A percentile compares a stretch with the other conserved stretches of the same genome.
phyloP scores from a whole-genome alignment of 2,797 vertebrate genomes.

The Lithobates sylvaticus region DNA sequence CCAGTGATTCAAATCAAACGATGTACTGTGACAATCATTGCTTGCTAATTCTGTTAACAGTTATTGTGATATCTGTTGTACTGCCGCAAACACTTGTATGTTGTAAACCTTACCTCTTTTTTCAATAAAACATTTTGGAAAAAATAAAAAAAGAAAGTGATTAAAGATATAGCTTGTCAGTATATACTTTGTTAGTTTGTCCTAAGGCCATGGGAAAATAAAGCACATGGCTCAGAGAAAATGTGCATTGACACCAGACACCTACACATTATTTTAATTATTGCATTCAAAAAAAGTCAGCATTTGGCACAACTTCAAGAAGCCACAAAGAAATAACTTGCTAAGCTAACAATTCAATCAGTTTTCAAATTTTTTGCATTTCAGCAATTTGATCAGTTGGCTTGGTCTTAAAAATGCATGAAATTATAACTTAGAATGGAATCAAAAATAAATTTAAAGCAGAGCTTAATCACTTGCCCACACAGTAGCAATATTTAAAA shows the following conservation, averaged over 20 bases:
- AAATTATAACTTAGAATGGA: too few species aligned
- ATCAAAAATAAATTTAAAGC: too few species aligned
- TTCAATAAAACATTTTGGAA: too few species aligned
- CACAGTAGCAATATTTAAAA: too few species aligned
- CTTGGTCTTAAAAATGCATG: neutral
- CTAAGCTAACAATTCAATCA: slow-evolving; percentile 19
- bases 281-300: slow-evolving; percentile 56
- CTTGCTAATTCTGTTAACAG: too few species aligned
- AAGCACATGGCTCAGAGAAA: slow-evolving; percentile 33
- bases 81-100: too few species aligned
- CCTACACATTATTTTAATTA: slow-evolving; percentile 41
- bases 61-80: too few species aligned
- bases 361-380: slow-evolving; percentile 20
- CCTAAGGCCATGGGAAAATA: slow-evolving; percentile 22
- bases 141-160: too few species aligned
- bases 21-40: too few species aligned
- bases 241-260: slow-evolving; percentile 37
- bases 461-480: too few species aligned
- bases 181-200: neutral
- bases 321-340: slow-evolving; percentile 41
- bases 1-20: too few species aligned
- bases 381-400: slow-evolving; percentile 11
- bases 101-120: too few species aligned
- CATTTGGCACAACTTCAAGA: slow-evolving; percentile 45
- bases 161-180: slow-evolving; percentile 20